Evolutionary conservation across 2,888 invertebrate genomes (phyloP).

Genomic region (Drosophila neutralis): DNA sequence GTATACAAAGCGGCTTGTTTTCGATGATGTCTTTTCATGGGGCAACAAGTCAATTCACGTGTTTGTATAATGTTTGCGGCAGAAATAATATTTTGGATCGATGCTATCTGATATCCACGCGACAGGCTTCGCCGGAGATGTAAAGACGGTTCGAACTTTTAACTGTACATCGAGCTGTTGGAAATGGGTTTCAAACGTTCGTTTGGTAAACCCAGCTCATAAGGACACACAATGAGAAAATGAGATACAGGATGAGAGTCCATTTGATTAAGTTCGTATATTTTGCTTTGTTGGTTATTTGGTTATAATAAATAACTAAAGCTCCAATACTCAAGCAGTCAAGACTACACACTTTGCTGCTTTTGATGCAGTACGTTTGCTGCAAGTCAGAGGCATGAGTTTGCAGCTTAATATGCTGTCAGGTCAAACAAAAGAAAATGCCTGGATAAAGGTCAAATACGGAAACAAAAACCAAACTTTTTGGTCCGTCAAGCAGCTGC

Average conservation of each 20-base stretch:
- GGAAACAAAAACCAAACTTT: slow-evolving; percentile 33
- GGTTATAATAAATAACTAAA: slow-evolving; percentile 31
- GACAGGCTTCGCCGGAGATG: not conserved
- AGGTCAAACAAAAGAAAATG: not conserved
- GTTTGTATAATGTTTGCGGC: slow-evolving; percentile 31
- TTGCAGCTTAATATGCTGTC: slow-evolving; percentile 21
- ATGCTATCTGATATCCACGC: slow-evolving; percentile 15
- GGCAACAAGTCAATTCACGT: slow-evolving; percentile 63
- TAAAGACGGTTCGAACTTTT: slow-evolving; percentile 15
- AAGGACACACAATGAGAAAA: slow-evolving; percentile 6
- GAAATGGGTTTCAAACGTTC: slow-evolving; percentile 16
- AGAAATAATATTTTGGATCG: slow-evolving; percentile 44
- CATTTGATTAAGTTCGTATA: slow-evolving; percentile 47
- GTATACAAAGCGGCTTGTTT: slow-evolving; percentile 62
- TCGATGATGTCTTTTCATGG: slow-evolving; percentile 25
- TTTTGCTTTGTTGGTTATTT: slow-evolving; percentile 54
- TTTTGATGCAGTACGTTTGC: slow-evolving; percentile 16
- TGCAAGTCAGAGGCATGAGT: slow-evolving; percentile 33
- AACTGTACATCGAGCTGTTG: slow-evolving; percentile 13
- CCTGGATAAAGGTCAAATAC: slow-evolving; percentile 31
- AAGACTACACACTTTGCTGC: slow-evolving; percentile 12
- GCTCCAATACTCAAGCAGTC: slow-evolving; percentile 24
- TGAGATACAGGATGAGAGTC: not conserved
- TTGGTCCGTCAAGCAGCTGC: slow-evolving; percentile 41
- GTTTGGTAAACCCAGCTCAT: slow-evolving; percentile 21